These are phyloP conservation scores for Iguana delicatissima DNA, from an alignment of 2,797 vertebrate species.

Conservation along the genomic window DNA sequence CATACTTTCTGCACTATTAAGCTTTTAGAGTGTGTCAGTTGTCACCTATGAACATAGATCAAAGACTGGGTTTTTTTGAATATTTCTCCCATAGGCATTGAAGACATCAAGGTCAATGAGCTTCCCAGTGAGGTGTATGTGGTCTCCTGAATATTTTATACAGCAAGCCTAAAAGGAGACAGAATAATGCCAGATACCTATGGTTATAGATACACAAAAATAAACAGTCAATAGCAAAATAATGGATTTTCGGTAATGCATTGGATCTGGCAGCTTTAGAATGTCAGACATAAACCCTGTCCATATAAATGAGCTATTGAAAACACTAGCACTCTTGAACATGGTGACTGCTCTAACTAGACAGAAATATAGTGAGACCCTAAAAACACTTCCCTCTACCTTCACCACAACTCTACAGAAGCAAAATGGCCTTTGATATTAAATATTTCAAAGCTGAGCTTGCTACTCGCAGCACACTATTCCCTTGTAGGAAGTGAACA, in stretches of 20 bases:
- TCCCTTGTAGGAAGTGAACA: too few species aligned
- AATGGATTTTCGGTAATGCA: fast-evolving
- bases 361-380: fast-evolving
- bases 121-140: neutral
- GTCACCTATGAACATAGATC: neutral
- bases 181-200: too few species aligned
- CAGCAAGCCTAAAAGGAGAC: neutral
- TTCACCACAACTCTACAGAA: neutral
- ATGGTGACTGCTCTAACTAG: neutral
- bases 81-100: neutral
- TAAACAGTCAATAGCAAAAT: neutral
- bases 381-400: neutral
- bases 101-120: too few species aligned
- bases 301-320: fast-evolving
- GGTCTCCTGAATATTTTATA: constrained; percentile 32
- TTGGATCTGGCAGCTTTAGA: neutral
- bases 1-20: neutral
- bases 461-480: too few species aligned
- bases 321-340: constrained; percentile 10
- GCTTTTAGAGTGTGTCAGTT: constrained; percentile 25
- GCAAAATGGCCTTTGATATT: constrained; percentile 53
- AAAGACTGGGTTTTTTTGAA: neutral
- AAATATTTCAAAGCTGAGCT: constrained; percentile 40
- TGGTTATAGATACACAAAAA: neutral
- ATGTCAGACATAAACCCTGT: neutral